Conservation (phyloP, 2,113 vertebrate genomes). For the Spea multiplicata region DNA sequence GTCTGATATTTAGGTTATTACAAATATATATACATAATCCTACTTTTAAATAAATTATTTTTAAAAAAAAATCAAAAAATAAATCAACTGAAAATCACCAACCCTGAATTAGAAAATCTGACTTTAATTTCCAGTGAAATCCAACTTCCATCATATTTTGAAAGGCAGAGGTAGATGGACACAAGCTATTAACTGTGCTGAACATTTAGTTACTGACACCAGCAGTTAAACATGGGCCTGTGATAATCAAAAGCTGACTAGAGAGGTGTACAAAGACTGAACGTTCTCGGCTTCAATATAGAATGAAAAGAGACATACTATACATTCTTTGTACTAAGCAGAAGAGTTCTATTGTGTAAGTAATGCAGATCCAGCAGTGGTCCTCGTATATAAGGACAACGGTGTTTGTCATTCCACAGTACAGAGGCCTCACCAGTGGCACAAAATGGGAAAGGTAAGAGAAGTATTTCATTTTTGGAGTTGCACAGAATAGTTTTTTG, state of each 20-base stretch:
- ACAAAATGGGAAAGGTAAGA: slow-evolving; percentile 43
- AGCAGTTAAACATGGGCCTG: slow-evolving; percentile 9
- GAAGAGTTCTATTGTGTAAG: slow-evolving; percentile 32
- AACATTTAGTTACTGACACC: slow-evolving; percentile 24
- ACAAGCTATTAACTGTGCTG: slow-evolving; percentile 9
- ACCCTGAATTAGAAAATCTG: too few relatives aligned
- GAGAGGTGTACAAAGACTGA: slow-evolving; percentile 34
- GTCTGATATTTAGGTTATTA: too few relatives aligned
- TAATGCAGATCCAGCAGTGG: slow-evolving; percentile 42
- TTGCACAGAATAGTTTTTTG: neutral
- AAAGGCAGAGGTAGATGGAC: neutral
- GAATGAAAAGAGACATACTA: slow-evolving; percentile 41
- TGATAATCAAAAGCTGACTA: slow-evolving; percentile 36
- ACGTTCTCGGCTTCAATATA: slow-evolving; percentile 37
- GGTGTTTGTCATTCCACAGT: slow-evolving; percentile 28
- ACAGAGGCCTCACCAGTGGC: slow-evolving; percentile 11
- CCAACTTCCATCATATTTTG: neutral
- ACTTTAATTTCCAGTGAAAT: neutral
- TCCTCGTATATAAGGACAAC: slow-evolving; percentile 27
- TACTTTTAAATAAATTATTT: too few relatives aligned
- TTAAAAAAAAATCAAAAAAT: too few relatives aligned
- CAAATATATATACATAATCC: too few relatives aligned
- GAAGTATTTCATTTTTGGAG: neutral
- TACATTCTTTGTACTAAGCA: slow-evolving; percentile 39
- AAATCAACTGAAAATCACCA: too few relatives aligned